phyloP scores from a whole-genome alignment of 2,888 invertebrate genomes.

The Tiliacea citrago region DNA sequence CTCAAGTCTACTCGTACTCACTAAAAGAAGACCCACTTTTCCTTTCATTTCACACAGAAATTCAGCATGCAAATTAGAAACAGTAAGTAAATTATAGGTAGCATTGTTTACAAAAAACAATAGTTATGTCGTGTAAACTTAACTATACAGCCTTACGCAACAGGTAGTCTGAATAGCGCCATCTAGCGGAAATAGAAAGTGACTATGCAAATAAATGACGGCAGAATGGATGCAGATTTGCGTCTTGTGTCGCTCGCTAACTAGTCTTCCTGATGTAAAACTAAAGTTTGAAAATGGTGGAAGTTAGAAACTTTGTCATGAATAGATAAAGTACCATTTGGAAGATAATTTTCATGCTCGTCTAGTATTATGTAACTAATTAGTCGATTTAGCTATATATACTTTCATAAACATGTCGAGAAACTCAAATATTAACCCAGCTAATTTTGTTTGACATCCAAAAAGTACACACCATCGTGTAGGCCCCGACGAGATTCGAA shows the following conservation, averaged over 20 bases:
- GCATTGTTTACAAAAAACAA: conserved; percentile 66
- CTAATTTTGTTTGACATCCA: conserved; percentile 1
- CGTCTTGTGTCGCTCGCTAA: conserved; percentile 72
- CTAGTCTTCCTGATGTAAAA: conserved; percentile 80
- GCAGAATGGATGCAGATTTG: conserved; percentile 74
- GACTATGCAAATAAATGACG: conserved; percentile 80
- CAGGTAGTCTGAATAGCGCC: conserved; percentile 71
- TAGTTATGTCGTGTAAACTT: conserved; percentile 54
- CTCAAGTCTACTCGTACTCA: background rate
- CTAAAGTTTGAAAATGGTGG: conserved; percentile 63
- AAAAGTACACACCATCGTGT: conserved; percentile 12
- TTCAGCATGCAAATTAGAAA: conserved; percentile 58
- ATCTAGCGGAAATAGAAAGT: conserved; percentile 87
- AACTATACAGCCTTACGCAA: conserved; percentile 56
- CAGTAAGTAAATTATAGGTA: conserved; percentile 57
- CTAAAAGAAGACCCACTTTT: conserved; percentile 44
- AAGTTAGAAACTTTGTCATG: conserved; percentile 43
- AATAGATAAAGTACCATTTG: background rate
- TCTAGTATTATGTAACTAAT: conserved; percentile 1
- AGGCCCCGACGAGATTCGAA: conserved; percentile 81
- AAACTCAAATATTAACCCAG: background rate
- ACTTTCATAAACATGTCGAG: background rate
- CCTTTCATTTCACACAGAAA: conserved; percentile 52
- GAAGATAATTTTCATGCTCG: background rate
- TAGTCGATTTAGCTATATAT: background rate